Base-by-base conservation (phyloP, 1,140 invertebrate species). In the Pseudomyrmex sp. region DNA sequence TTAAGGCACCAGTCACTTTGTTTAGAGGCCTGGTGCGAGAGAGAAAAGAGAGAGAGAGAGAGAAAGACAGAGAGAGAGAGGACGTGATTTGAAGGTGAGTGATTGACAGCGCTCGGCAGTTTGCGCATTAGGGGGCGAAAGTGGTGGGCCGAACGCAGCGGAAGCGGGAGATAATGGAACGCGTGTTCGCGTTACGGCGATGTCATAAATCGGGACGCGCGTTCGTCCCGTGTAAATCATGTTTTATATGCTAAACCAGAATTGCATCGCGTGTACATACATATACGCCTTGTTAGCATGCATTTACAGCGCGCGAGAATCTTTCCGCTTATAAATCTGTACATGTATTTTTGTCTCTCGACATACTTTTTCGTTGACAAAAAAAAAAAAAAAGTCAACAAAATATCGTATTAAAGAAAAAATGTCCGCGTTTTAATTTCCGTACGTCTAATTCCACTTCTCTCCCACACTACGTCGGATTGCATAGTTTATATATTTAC, bases 161-260 rank as follows among this genome's bases (percentile, higher is more conserved):
- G 76, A 80, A 80, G 66, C 76, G 76, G 76, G 72, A 80, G 76
- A 80, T 80, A 80, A 80, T 80, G 76, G 76, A 70, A 59, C 76
- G 66, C 66, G 35, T 70, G 76, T 80, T 48, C 76, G 54, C 76
- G 46, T 70, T 70, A 79, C 35, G 35, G 54, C 20, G 76, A 80
- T 72, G 66, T 80, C 76, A 80, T 80, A 80, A 80, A 80, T 80
- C 76, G 76, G 44, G 76, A 72, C 66, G 76, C 75, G 50, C 76
- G 54, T 79, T 79, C 76, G 54, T 80, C 44, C 66, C 66, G 46
- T 70, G 66, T 80, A 80, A 80, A 80, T 80, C 76, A 80, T 26
- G 44, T 80, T 80, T 70, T 72, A 72, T 59, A 72, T 10, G 66
- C 66, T 80, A 80, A 80, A 80, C 76, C 46, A 58, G 46, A 80